Evolutionary conservation across 2,888 invertebrate genomes (phyloP).

Genomic region (Priocnemis perturbator): DNA sequence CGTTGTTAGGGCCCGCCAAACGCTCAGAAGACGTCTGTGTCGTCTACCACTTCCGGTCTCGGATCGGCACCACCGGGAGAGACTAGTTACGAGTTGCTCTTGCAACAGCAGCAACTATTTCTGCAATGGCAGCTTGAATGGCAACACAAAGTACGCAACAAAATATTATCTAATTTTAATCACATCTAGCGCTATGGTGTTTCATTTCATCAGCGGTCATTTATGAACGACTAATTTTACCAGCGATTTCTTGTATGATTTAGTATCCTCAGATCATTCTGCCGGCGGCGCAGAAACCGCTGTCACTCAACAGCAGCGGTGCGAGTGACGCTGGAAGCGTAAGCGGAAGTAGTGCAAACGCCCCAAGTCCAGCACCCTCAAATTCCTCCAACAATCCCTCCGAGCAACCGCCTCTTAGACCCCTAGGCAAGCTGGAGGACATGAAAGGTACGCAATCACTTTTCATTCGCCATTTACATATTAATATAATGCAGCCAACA

Average conservation of each 20-base stretch:
- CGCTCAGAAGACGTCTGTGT: conserved; percentile 84
- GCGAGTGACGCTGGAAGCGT: conserved; percentile 74
- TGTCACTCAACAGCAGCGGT: conserved; percentile 71
- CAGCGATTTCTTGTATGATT: too few relatives aligned
- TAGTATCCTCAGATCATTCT: conserved; percentile 87
- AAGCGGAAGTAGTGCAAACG: conserved; percentile 64
- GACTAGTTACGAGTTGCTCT: conserved; percentile 91
- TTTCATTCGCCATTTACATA: not conserved
- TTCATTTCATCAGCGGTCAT: too few relatives aligned
- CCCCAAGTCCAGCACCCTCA: conserved; percentile 71
- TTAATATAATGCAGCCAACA: conserved; percentile 4
- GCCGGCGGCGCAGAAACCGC: conserved; percentile 82
- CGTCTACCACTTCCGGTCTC: conserved; percentile 76
- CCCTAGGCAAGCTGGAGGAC: conserved; percentile 87
- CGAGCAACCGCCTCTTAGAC: conserved; percentile 73
- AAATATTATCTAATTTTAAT: too few relatives aligned
- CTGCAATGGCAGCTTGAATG: conserved; percentile 90
- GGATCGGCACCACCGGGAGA: conserved; percentile 78
- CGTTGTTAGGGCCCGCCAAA: conserved; percentile 86
- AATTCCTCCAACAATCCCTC: conserved; percentile 68
- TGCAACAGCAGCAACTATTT: conserved; percentile 96
- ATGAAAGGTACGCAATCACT: conserved; percentile 82
- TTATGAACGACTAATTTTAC: too few relatives aligned
- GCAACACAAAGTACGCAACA: conserved; percentile 81
- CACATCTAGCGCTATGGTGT: too few relatives aligned